phyloP scores from a whole-genome alignment of 2,888 invertebrate species.

The Steinernema carpocapsae region DNA sequence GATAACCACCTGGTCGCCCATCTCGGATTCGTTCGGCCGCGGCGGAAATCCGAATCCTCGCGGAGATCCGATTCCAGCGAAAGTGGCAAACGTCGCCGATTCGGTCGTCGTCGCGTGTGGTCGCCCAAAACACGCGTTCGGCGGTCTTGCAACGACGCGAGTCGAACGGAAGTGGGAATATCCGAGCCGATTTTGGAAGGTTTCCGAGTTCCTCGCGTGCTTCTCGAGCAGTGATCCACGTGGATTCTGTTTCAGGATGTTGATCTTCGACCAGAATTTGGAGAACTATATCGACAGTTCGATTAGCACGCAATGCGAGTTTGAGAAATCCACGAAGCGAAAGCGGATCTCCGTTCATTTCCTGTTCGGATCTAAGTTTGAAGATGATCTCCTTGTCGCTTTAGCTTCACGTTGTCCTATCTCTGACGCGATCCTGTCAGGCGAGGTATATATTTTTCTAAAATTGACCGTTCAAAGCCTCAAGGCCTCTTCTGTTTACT shows the following conservation, averaged over 20 bases:
- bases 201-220: neutral
- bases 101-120: neutral
- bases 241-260: neutral
- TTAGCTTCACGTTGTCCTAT: neutral
- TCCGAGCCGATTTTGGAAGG: neutral
- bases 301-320: constrained; percentile 8
- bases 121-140: neutral
- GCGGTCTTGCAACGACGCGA: neutral
- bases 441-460: neutral
- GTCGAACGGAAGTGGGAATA: neutral
- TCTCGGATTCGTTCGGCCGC: neutral
- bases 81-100: neutral
- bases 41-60: neutral
- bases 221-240: neutral
- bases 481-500: neutral
- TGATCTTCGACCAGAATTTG: constrained; percentile 17
- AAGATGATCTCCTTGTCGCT: constrained; percentile 12
- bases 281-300: constrained; percentile 16
- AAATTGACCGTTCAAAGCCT: too few relatives aligned
- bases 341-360: constrained; percentile 15
- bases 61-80: neutral
- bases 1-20: constrained; percentile 28
- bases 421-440: neutral
- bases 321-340: constrained; percentile 1
- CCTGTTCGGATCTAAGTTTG: constrained; percentile 9